Evolutionary conservation across 2,888 invertebrate genomes (phyloP), one percentile per base, ranked within the genome.

Genomic region (Octonoba sinensis): DNA sequence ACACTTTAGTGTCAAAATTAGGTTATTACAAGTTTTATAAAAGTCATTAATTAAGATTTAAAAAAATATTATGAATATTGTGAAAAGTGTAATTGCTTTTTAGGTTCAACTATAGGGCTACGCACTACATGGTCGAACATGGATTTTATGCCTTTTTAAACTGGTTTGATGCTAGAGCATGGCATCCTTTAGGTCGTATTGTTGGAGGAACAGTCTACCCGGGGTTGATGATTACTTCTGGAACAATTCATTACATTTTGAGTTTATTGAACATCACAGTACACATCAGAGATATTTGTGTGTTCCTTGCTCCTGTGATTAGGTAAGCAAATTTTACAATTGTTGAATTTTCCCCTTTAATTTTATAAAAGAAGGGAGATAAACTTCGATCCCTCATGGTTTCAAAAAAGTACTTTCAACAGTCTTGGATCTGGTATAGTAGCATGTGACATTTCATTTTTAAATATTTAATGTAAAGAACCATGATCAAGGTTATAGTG

Each of bases 91-190:
- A 18, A 36, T 69, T 70, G 44, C 13, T 22, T 59, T 76, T 18
- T 24, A 96, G 96, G 96, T 99, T 99, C 89, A 99, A 99, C 90
- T 99, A 99, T 89, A 93, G 99, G 87, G 94, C 99, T 0, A 99
- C 99, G 11, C 97, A 97, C 20, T 96, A 98, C 88, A 99, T 99
- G 99, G 99, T 99, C 36, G 93, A 98, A 89, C 95, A 99, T 94
- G 99, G 98, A 47, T 99, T 96, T 90, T 99, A 99, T 90, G 96
- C 99, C 89, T 99, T 99, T 89, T 90, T 99, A 84, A 99, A 99
- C 90, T 99, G 99, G 99, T 99, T 99, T 89, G 99, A 99, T 89
- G 99, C 99, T 88, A 91, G 99, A 87, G 99, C 99, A 70, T 99
- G 99, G 99, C 99, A 99, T 89, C 99, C 99, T 0, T 90, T 99